Conservation (phyloP, 1,140 invertebrate genomes). For the Aplysia californica region DNA sequence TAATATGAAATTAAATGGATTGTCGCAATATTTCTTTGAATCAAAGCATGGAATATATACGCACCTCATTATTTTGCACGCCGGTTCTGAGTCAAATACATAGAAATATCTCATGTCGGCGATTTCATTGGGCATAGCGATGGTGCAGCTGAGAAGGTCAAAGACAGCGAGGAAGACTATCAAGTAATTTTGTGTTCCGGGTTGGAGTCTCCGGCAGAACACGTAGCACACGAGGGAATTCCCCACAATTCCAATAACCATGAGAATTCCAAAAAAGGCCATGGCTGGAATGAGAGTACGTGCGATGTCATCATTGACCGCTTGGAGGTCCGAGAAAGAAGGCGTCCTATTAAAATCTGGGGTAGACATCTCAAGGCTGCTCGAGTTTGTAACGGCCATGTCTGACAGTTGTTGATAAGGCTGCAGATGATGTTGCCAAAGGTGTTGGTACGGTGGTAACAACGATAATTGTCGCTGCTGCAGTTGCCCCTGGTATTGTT, state of each 20-base stretch:
- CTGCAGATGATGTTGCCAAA: too few relatives aligned
- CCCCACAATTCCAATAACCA: slow-evolving; percentile 43
- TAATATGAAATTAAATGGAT: too few relatives aligned
- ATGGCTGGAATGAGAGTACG: slow-evolving; percentile 32
- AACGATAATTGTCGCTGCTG: too few relatives aligned
- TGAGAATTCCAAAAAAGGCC: slow-evolving; percentile 36
- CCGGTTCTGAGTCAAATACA: slow-evolving; percentile 29
- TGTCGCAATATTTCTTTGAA: too few relatives aligned
- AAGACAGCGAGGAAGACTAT: slow-evolving; percentile 44
- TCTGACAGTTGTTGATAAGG: too few relatives aligned
- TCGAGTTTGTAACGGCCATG: too few relatives aligned
- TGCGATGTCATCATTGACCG: slow-evolving; percentile 38
- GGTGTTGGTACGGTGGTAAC: too few relatives aligned
- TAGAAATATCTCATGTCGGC: slow-evolving; percentile 37
- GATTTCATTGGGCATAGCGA: slow-evolving; percentile 42
- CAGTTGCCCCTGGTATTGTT: too few relatives aligned
- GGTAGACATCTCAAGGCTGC: too few relatives aligned
- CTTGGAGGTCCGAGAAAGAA: too few relatives aligned
- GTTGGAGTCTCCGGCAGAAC: slow-evolving; percentile 35
- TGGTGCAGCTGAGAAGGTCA: slow-evolving; percentile 44
- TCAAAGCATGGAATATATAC: too few relatives aligned
- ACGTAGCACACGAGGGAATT: slow-evolving; percentile 43
- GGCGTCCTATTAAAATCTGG: too few relatives aligned
- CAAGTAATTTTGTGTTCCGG: slow-evolving; percentile 40
- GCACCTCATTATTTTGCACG: slow-evolving; percentile 33